Base-by-base conservation (phyloP, 2,888 invertebrate species). In the Phasia obesa region DNA sequence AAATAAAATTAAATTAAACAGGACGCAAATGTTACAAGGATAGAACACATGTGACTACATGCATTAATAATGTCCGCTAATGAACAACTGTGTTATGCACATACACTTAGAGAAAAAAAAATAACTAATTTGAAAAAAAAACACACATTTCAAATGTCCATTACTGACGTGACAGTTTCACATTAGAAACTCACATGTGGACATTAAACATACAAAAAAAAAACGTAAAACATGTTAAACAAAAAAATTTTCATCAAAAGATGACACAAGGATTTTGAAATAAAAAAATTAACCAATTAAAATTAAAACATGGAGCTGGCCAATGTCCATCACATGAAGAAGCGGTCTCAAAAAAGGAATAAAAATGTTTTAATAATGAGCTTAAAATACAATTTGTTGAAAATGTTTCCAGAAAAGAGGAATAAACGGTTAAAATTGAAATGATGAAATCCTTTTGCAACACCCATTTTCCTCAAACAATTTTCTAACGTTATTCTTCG, bases 111-210 rank as follows among this genome's bases (percentile, higher is more conserved):
- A 49, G 53, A 44, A 53, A 74, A 70, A 35, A 60, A 21, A 67
- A 42, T 47, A 38, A 57, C 51, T 62, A 69, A 64, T 38, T 49
- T 44, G 17, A 38, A 76, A 55, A 84, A 38, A 76, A 55, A 84
- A 77, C 80, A 82, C 79, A 81, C 81, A 80, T 84, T 79, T 85
- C 78, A 82, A 73, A 85, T 84, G 80, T 84, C 77, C 80, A 83
- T 79, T 83, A 83, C 67, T 53, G 60, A 79, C 75, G 70, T 83
- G 83, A 84, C 84, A 77, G 62, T 62, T 77, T 64, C 67, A 65
- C 62, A 84, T 84, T 74, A 69, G 59, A 62, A 81, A 84, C 76
- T 73, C 79, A 71, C 83, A 83, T 80, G 57, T 35, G 67, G 23
- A 78, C 55, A 53, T 44, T 44, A 64, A 35, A 35, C 5, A 53